These are phyloP conservation scores for Patiria miniata DNA, from an alignment of 35 echinoderm and acorn worm genomes.

Conservation along the genomic window DNA sequence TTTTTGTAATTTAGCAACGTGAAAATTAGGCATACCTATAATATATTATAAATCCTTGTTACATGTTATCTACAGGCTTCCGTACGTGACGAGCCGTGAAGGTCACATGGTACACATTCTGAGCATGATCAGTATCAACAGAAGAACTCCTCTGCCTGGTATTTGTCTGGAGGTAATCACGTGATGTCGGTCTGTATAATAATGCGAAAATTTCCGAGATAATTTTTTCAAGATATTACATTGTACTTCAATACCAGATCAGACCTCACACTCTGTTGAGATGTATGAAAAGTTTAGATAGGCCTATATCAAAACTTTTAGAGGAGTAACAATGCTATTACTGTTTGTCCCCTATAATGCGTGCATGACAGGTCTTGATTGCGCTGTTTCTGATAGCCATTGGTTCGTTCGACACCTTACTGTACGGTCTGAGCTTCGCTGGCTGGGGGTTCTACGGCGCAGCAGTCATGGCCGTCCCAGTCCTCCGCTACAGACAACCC, in stretches of 20 bases:
- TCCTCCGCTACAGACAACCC: conserved; percentile 64
- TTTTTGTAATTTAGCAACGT: too few species aligned
- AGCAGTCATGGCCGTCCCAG: conserved; percentile 55
- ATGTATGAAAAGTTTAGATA: too few species aligned
- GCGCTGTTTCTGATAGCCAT: conserved; percentile 63
- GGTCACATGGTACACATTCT: conserved; percentile 49
- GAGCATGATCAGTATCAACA: conserved; percentile 26
- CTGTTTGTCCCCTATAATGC: too few species aligned
- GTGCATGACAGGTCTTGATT: conserved; percentile 13
- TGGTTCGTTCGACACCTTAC: conserved; percentile 74
- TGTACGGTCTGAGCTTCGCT: conserved; percentile 93
- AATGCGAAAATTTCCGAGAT: not conserved
- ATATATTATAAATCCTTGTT: not conserved
- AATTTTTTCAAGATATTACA: too few species aligned
- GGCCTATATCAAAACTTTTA: too few species aligned
- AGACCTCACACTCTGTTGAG: too few species aligned
- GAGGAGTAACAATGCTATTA: too few species aligned
- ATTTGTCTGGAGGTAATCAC: conserved; percentile 33
- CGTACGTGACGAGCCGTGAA: conserved; percentile 39
- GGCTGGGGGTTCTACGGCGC: conserved; percentile 85
- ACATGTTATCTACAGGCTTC: not conserved
- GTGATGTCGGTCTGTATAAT: not conserved
- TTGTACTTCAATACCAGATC: too few species aligned
- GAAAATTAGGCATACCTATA: too few species aligned
- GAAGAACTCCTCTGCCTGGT: conserved; percentile 2